phyloP scores from a whole-genome alignment of 1,140 invertebrate species.

The Drosophila quadrilineata region DNA sequence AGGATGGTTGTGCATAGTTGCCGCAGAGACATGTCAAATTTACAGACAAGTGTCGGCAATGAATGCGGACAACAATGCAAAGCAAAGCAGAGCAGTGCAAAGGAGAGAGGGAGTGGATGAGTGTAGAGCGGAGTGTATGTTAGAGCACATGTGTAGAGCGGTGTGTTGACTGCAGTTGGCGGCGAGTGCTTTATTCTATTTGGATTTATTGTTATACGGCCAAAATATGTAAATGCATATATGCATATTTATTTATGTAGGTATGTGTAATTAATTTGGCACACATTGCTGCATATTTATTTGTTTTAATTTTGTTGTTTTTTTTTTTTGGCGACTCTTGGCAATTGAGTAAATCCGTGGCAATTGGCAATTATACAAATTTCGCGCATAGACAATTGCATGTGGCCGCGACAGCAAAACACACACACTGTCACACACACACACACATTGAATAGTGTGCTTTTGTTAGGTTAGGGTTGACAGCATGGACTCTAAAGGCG shows the following conservation, averaged over 20 bases:
- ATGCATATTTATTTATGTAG: background rate
- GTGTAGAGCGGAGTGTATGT: too few species aligned
- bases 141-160: too few species aligned
- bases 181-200: constrained; percentile 47
- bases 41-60: constrained; percentile 53
- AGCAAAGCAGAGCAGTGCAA: too few species aligned
- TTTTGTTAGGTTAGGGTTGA: constrained; percentile 40
- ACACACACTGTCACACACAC: too few species aligned
- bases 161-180: too few species aligned
- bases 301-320: constrained; percentile 17
- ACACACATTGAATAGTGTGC: constrained; percentile 42
- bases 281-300: constrained; percentile 51
- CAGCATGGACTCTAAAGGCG: constrained; percentile 2
- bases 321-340: constrained; percentile 49
- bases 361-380: constrained; percentile 78
- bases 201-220: constrained; percentile 60
- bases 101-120: too few species aligned
- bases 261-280: constrained; percentile 65
- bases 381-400: constrained; percentile 59
- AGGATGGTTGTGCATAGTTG: too few species aligned
- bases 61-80: too few species aligned
- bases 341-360: constrained; percentile 73
- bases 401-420: constrained; percentile 21
- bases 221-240: constrained; percentile 1
- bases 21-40: constrained; percentile 35